Evolutionary conservation across 2,113 vertebrate species (phyloP).

Genomic region (Thunnus thynnus): DNA sequence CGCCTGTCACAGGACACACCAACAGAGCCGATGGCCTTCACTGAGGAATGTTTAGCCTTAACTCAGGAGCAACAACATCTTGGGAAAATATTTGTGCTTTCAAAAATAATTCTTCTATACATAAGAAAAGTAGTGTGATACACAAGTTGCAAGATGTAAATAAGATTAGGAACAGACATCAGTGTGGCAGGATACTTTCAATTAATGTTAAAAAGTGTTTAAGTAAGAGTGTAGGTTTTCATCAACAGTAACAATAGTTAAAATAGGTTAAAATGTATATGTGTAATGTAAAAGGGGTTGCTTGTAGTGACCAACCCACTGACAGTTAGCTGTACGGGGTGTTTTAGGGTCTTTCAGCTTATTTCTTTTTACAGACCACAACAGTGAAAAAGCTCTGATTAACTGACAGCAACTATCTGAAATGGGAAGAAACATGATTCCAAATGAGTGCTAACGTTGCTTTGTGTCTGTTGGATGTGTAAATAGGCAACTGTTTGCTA

Average conservation of each 20-base stretch:
- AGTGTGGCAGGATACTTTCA: not conserved
- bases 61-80: slow-evolving; percentile 45
- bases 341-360: no score
- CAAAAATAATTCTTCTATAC: slow-evolving; percentile 35
- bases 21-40: slow-evolving; percentile 63
- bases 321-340: no score
- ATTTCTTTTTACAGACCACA: not conserved
- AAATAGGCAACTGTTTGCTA: no score
- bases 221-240: not conserved
- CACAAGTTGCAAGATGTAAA: not conserved
- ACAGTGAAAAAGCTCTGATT: not conserved
- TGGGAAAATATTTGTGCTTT: slow-evolving; percentile 57
- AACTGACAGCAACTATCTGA: not conserved
- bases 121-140: slow-evolving; percentile 44
- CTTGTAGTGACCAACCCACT: no score
- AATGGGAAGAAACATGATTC: no score
- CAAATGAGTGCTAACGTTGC: no score
- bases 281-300: no score
- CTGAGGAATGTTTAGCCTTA: slow-evolving; percentile 42
- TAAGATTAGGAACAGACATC: not conserved
- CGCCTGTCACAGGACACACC: slow-evolving; percentile 4
- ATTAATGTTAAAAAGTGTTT: no score
- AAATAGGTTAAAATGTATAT: no score
- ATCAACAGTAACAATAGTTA: no score
- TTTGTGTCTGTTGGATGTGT: no score